These are phyloP conservation scores for Zhengitettix transpicula DNA, from an alignment of 2,888 invertebrate species.

Conservation along the genomic window DNA sequence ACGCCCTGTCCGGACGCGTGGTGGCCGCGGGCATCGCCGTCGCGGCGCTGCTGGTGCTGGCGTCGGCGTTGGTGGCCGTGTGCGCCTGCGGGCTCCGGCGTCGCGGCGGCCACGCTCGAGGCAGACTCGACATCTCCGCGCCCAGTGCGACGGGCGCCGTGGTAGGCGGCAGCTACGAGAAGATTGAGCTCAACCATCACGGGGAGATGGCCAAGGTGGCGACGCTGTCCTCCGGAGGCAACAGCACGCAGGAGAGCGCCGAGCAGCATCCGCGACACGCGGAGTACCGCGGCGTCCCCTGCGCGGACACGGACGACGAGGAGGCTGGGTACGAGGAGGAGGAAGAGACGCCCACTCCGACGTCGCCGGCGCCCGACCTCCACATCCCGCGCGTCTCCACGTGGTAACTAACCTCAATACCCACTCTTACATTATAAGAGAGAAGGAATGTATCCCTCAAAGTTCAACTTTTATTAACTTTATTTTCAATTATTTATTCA, in stretches of 20 bases:
- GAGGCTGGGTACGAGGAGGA: slow-evolving; percentile 35
- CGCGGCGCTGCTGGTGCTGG: slow-evolving; percentile 46
- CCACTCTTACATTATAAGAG: no score
- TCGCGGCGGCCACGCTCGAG: slow-evolving; percentile 24
- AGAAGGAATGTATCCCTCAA: no score
- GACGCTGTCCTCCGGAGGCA: not conserved
- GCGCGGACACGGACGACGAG: slow-evolving; percentile 42
- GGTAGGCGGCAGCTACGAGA: slow-evolving; percentile 51
- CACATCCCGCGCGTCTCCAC: slow-evolving; percentile 39
- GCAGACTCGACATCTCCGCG: slow-evolving; percentile 19
- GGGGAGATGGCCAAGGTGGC: not conserved
- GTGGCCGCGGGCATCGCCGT: slow-evolving; percentile 51
- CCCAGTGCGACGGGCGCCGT: slow-evolving; percentile 38
- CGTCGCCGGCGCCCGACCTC: slow-evolving; percentile 31
- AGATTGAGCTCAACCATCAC: slow-evolving; percentile 54
- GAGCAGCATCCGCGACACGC: slow-evolving; percentile 9
- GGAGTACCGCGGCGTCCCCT: slow-evolving; percentile 55
- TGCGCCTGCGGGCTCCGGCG: slow-evolving; percentile 49
- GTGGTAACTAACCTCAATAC: no score
- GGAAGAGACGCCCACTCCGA: slow-evolving; percentile 24
- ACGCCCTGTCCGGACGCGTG: slow-evolving; percentile 38
- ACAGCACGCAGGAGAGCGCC: not conserved
- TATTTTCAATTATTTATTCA: no score
- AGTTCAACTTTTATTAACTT: no score
- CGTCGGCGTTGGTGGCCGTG: slow-evolving; percentile 46